Evolutionary conservation across 2,888 invertebrate genomes (phyloP).

Genomic region (Pimpla rufipes): DNA sequence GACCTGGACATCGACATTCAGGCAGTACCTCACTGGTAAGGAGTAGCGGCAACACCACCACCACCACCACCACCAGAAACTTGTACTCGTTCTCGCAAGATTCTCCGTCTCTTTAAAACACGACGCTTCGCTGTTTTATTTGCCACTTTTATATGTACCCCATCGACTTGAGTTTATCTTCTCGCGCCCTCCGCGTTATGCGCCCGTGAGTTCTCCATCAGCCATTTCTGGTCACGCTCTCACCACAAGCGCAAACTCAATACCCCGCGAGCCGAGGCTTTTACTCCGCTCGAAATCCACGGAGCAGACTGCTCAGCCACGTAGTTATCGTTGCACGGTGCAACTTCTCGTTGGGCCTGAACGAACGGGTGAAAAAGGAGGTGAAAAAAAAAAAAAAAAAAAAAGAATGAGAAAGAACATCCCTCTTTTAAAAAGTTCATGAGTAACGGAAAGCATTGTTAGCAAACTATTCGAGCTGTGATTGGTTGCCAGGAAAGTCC

Average conservation of each 20-base stretch:
- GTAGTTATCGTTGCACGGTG: background rate
- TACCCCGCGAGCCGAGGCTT: slow-evolving; percentile 40
- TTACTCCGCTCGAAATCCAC: slow-evolving; percentile 24
- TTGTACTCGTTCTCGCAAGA: background rate
- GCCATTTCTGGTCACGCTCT: slow-evolving; percentile 15
- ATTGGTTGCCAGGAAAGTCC: too few species aligned
- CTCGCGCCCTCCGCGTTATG: background rate
- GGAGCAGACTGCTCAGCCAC: background rate
- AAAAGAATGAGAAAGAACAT: background rate
- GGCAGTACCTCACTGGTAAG: slow-evolving; percentile 92
- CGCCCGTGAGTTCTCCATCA: background rate
- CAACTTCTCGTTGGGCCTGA: slow-evolving; percentile 9
- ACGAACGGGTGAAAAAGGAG: slow-evolving; percentile 5
- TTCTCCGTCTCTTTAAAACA: background rate
- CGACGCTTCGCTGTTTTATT: slow-evolving; percentile 42
- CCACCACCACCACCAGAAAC: background rate
- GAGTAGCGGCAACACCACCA: slow-evolving; percentile 13
- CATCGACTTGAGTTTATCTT: slow-evolving; percentile 3
- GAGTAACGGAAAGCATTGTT: too few species aligned
- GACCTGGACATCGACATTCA: slow-evolving; percentile 94
- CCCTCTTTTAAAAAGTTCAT: too few species aligned
- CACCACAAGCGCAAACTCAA: slow-evolving; percentile 34
- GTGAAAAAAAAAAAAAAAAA: background rate
- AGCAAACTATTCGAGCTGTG: too few species aligned
- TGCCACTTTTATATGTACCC: background rate